Base-by-base conservation (phyloP, 2,113 vertebrate genomes). In the Morone saxatilis region DNA sequence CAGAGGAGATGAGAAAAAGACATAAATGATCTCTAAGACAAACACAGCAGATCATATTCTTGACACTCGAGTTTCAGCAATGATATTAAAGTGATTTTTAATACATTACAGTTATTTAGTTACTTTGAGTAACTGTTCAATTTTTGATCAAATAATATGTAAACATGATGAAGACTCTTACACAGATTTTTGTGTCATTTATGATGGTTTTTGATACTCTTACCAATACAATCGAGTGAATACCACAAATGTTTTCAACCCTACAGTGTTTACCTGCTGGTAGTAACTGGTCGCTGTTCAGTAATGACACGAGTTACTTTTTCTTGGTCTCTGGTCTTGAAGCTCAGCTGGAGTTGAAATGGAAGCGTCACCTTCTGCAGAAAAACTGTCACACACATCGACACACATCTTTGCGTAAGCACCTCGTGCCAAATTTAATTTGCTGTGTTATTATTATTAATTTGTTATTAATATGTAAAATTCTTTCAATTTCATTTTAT, bases 331-430 rank as follows among this genome's bases (percentile, higher is more conserved):
- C 90, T 92, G 45, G 94, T 96, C 80, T 85, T 95, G 65, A 96
- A 96, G 61, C 75, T 90, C 57, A 96, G 86, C 81, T 96, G 95
- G 6, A 96, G 80, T 62, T 96, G 95, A 63, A 96, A 95, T 0
- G 94, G 95, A 51, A 96, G 65, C 5, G 22, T 81, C 41, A 87
- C 82, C 63, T 63, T 94, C 85, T 76, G 83, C 22, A 93, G 90
- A 22, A 95, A 94, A 71, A 9, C 95, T 96, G 56, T 61, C 31
- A 87, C 50, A 83, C 17, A 53, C 36, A 76, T 36, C 36, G 8
- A 13, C 38, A 45, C 48, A 48, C 31, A 54, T 13, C 1, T 22
- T 36, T 5, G 6, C 1, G 12, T 7, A 59, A 60, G 3, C 14
- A 31, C 25, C 13, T 31, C 7, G 0, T 17, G 14, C 13, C 57